These are phyloP conservation scores for Papilio dardanus DNA, from an alignment of 1,140 invertebrate genomes.

Conservation along the genomic window DNA sequence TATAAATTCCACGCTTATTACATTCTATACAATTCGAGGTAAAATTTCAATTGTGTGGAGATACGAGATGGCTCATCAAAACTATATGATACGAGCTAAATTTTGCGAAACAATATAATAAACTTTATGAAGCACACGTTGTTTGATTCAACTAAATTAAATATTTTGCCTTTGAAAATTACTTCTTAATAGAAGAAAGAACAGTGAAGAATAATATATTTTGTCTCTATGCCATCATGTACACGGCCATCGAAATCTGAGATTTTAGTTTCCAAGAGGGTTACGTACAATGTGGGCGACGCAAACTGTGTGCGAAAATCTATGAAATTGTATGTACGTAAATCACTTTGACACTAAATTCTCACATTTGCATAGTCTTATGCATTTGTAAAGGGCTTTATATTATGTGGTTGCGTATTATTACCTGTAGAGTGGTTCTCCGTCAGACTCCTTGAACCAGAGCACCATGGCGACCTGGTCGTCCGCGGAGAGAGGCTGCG, in stretches of 20 bases:
- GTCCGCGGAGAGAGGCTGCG: conserved; percentile 87
- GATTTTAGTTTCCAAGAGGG: no score
- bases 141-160: background rate
- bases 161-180: background rate
- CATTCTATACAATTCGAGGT: background rate
- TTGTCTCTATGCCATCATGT: no score
- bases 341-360: no score
- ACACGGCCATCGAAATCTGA: no score
- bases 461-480: conserved; percentile 93
- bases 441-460: conserved; percentile 92
- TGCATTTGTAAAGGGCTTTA: no score
- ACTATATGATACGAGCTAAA: background rate
- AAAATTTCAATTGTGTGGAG: background rate
- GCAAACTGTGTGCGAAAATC: no score
- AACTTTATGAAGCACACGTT: background rate
- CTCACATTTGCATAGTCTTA: no score
- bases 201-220: no score
- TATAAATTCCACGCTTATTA: background rate
- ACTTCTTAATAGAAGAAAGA: background rate
- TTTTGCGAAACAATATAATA: background rate
- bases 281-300: no score
- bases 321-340: no score
- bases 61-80: background rate
- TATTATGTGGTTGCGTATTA: no score
- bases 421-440: conserved; percentile 94